These are phyloP conservation scores for Cettia cetti DNA, from an alignment of 2,113 vertebrate species.

Conservation along the genomic window DNA sequence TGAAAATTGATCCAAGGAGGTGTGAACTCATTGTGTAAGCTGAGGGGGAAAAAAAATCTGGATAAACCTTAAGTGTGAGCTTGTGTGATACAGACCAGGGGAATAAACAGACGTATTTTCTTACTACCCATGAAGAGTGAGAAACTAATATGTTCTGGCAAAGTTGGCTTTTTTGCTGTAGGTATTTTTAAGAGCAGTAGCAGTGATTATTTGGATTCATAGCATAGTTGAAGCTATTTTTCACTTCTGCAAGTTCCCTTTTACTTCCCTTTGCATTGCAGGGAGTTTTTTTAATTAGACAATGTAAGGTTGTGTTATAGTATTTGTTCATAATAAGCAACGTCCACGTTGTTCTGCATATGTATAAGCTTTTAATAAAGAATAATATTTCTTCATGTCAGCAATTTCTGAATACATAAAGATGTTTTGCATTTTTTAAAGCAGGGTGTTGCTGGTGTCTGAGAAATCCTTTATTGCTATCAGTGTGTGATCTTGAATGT, in stretches of 20 bases:
- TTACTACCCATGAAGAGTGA: not conserved
- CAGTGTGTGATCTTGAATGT: not conserved
- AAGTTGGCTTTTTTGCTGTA: not conserved
- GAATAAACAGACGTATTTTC: not conserved
- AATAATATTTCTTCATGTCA: not conserved
- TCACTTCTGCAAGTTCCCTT: not conserved
- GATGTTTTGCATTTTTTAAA: not conserved
- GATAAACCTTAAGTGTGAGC: not conserved
- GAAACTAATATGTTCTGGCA: not conserved
- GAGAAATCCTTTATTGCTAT: not conserved
- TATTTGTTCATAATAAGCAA: not conserved
- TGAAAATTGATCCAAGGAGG: not conserved
- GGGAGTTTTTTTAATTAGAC: not conserved
- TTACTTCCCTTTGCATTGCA: not conserved
- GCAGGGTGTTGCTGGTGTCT: not conserved
- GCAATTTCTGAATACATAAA: not conserved
- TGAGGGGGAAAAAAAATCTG: accelerated
- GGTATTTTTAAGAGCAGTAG: not conserved
- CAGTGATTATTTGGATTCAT: not conserved
- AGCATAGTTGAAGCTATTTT: not conserved
- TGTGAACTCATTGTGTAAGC: not conserved
- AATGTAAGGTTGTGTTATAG: not conserved
- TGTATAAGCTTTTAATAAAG: not conserved
- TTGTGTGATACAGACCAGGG: not conserved
- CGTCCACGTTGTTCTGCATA: not conserved